Conservation (phyloP, 2,797 vertebrate species). For the Pygocentrus nattereri region DNA sequence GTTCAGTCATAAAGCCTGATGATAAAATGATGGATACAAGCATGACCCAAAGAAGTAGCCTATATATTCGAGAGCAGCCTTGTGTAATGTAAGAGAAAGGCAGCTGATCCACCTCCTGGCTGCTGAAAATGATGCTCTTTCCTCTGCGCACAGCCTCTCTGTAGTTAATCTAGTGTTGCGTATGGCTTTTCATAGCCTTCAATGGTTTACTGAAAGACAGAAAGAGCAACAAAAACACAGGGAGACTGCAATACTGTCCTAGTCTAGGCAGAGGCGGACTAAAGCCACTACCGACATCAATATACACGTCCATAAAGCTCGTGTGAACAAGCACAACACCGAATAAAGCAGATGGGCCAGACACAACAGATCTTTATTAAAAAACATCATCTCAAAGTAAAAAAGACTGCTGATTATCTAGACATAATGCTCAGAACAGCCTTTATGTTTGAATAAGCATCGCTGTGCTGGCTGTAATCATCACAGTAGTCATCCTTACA, state of each 20-base stretch:
- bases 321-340: background rate
- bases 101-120: background rate
- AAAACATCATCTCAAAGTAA: background rate
- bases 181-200: slow-evolving; percentile 3
- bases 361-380: slow-evolving; percentile 1
- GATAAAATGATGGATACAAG: background rate
- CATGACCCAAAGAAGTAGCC: background rate
- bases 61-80: slow-evolving; percentile 1
- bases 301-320: background rate
- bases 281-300: background rate
- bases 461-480: background rate
- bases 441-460: slow-evolving; percentile 19
- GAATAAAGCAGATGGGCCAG: slow-evolving; percentile 16
- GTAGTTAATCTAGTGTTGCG: background rate
- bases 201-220: background rate
- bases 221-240: background rate
- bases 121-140: background rate
- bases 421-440: background rate
- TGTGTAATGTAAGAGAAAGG: background rate
- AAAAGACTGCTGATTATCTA: slow-evolving; percentile 22
- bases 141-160: slow-evolving; percentile 8
- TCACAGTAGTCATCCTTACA: slow-evolving; percentile 6
- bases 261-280: background rate
- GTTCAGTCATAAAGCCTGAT: background rate
- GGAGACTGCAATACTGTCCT: background rate